phyloP scores from a whole-genome alignment of 2,113 vertebrate genomes.

The Melanerpes formicivorus region DNA sequence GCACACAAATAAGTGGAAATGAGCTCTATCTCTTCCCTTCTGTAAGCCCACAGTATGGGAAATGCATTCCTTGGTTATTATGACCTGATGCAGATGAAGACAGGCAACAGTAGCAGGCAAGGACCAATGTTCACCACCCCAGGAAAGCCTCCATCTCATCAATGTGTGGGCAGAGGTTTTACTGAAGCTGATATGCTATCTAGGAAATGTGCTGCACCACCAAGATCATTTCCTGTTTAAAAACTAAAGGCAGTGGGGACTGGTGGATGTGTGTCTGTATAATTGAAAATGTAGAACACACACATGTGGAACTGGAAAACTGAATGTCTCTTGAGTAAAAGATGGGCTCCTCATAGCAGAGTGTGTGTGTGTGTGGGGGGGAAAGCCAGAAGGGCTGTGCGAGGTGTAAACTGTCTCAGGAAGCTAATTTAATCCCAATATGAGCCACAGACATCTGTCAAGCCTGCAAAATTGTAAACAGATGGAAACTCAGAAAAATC shows the following conservation, averaged over 20 bases:
- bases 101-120: background rate
- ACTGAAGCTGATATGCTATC: background rate
- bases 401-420: background rate
- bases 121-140: background rate
- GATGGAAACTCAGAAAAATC: background rate
- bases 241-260: background rate
- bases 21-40: background rate
- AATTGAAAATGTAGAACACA: background rate
- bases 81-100: background rate
- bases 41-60: rapidly evolving
- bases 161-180: background rate
- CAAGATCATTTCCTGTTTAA: background rate
- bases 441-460: conserved; percentile 47
- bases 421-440: conserved; percentile 58
- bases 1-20: background rate
- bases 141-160: rapidly evolving
- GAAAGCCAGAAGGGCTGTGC: background rate
- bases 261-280: background rate
- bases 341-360: background rate
- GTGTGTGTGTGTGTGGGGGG: background rate
- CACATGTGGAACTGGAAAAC: background rate
- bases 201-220: background rate
- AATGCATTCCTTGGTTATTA: background rate
- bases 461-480: conserved; percentile 23
- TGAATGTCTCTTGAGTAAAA: background rate